Evolutionary conservation across 2,888 invertebrate genomes (phyloP), one percentile per base, ranked within the genome.

Genomic region (Idaea biselata): DNA sequence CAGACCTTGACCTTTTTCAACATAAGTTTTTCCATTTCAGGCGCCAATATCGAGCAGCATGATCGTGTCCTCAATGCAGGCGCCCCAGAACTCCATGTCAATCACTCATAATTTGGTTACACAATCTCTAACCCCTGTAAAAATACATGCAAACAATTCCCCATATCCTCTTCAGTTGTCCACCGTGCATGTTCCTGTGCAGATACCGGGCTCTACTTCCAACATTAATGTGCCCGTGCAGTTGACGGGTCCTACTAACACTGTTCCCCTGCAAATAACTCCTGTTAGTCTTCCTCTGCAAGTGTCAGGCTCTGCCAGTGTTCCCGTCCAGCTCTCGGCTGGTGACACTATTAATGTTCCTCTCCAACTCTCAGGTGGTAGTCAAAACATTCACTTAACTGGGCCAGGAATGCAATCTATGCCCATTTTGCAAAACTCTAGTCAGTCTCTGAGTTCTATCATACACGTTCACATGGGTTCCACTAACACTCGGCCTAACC

Each of bases 31-130:
- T 76, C 69, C 69, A 63, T 91, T 91, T 76, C 88, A 92, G 92
- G 86, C 90, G 80, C 91, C 91, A 79, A 89, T 87, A 78, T 82
- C 91, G 76, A 90, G 87, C 90, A 90, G 91, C 78, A 91, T 91
- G 92, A 88, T 92, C 78, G 89, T 92, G 77, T 88, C 92, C 68
- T 90, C 92, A 70, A 83, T 92, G 82, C 91, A 89, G 77, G 85
- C 86, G 75, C 82, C 90, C 64, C 89, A 89, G 81, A 91, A 83
- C 83, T 88, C 90, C 62, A 84, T 91, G 80, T 86, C 90, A 63
- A 87, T 91, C 63, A 83, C 89, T 67, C 91, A 92, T 72, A 88
- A 82, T 76, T 81, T 91, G 75, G 86, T 91, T 61, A 87, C 91
- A 60, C 91, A 91, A 75, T 87, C 91, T 63, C 81, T 92, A 69